A percentile compares a stretch with the other conserved stretches of the same genome.
These are phyloP conservation scores for Bradypus variegatus DNA, from an alignment of 2,797 vertebrate genomes.

Conservation along the genomic window DNA sequence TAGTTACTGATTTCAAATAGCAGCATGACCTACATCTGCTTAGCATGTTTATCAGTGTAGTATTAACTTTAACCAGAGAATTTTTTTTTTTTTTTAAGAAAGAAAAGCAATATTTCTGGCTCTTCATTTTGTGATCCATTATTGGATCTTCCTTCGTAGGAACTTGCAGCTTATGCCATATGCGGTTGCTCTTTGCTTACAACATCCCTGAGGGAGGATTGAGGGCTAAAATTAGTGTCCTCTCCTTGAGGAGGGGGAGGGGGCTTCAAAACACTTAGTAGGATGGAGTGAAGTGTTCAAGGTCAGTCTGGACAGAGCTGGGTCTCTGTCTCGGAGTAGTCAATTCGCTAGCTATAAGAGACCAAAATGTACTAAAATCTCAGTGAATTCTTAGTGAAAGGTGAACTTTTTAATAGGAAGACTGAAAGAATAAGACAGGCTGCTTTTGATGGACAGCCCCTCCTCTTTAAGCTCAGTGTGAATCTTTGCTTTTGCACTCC, in stretches of 20 bases:
- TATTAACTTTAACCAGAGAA: neutral
- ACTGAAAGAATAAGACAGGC: neutral
- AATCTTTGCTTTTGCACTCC: neutral
- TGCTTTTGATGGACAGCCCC: neutral
- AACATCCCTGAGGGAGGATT: neutral
- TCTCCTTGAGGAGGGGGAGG: neutral
- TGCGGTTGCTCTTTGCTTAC: neutral
- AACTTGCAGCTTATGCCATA: neutral
- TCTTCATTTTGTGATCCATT: neutral
- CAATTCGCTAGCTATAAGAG: neutral
- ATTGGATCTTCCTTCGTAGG: slow-evolving; percentile 11
- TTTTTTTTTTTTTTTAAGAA: neutral
- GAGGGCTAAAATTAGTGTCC: slow-evolving; percentile 26
- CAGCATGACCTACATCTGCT: slow-evolving; percentile 50
- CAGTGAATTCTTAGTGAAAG: neutral
- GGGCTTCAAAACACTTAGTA: neutral
- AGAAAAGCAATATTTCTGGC: neutral
- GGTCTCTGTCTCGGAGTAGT: neutral
- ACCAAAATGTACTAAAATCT: neutral
- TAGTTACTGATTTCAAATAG: slow-evolving; percentile 16
- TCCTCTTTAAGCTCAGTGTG: neutral
- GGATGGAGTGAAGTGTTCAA: slow-evolving; percentile 25
- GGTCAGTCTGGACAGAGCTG: slow-evolving; percentile 29
- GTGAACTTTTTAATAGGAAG: neutral
- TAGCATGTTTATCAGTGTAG: neutral